Evolutionary conservation across 2,113 vertebrate genomes (phyloP).

Genomic region (Myotis yumanensis): DNA sequence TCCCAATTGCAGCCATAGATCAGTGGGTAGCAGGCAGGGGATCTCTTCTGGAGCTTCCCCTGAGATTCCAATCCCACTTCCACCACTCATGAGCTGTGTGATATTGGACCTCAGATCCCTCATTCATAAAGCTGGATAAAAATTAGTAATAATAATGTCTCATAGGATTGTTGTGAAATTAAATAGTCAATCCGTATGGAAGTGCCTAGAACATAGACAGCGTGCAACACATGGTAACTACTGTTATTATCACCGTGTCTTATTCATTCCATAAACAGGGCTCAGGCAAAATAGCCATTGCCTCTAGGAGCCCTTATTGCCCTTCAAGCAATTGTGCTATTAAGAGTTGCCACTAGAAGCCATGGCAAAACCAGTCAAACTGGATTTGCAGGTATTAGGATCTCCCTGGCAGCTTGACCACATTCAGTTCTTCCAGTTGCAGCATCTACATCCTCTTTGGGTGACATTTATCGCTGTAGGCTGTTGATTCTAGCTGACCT

Average conservation of each 20-base stretch:
- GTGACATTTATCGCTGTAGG: neutral
- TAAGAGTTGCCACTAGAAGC: neutral
- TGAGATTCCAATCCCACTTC: neutral
- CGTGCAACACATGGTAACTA: neutral
- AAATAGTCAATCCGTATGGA: neutral
- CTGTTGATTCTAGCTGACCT: neutral
- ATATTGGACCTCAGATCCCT: neutral
- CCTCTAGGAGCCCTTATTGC: neutral
- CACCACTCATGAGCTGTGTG: neutral
- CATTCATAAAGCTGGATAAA: neutral
- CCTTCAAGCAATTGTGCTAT: neutral
- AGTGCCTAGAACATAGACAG: neutral
- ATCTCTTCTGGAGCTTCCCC: neutral
- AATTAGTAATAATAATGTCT: neutral
- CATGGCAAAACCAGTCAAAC: neutral
- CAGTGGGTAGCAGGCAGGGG: neutral
- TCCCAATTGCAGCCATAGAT: neutral
- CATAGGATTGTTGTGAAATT: neutral
- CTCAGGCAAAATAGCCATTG: neutral
- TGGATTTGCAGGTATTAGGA: neutral
- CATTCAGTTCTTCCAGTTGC: neutral
- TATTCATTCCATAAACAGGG: constrained; percentile 3
- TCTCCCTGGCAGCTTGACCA: neutral
- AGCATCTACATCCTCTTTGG: neutral
- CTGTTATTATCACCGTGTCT: neutral